phyloP scores from a whole-genome alignment of 2,888 invertebrate species.

The Parthenolecanium corni region DNA sequence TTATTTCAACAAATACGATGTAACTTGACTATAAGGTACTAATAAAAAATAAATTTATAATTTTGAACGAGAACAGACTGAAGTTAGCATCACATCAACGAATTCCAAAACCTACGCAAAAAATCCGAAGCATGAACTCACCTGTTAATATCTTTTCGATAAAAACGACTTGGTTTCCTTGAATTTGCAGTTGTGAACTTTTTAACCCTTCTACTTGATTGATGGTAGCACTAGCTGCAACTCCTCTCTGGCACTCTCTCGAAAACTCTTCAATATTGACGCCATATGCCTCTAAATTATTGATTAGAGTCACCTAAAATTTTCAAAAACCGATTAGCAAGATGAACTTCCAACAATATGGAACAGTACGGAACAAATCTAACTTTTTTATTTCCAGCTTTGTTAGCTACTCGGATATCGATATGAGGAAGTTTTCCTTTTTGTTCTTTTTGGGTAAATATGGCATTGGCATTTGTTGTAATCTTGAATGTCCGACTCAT shows the following conservation, averaged over 20 bases:
- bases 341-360: background rate
- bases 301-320: constrained; percentile 67
- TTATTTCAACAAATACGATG: too few species aligned
- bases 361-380: constrained; percentile 1
- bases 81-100: too few species aligned
- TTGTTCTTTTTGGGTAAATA: constrained; percentile 38
- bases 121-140: constrained; percentile 33
- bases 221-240: constrained; percentile 76
- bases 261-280: constrained; percentile 67
- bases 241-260: constrained; percentile 68
- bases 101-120: background rate
- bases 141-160: constrained; percentile 46
- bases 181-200: constrained; percentile 66
- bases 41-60: constrained; percentile 36
- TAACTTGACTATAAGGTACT: background rate
- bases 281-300: constrained; percentile 78
- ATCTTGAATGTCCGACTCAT: constrained; percentile 64
- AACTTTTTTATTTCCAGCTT: constrained; percentile 81
- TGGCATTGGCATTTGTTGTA: constrained; percentile 33
- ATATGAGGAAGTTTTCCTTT: constrained; percentile 66
- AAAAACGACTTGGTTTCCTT: constrained; percentile 74
- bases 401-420: constrained; percentile 60
- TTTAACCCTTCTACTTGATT: constrained; percentile 60
- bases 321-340: constrained; percentile 13
- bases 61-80: too few species aligned